A percentile compares a stretch with the other conserved stretches of the same genome.
These are phyloP conservation scores for Falcaria lacertinaria DNA, from an alignment of 2,888 invertebrate genomes.

Conservation along the genomic window DNA sequence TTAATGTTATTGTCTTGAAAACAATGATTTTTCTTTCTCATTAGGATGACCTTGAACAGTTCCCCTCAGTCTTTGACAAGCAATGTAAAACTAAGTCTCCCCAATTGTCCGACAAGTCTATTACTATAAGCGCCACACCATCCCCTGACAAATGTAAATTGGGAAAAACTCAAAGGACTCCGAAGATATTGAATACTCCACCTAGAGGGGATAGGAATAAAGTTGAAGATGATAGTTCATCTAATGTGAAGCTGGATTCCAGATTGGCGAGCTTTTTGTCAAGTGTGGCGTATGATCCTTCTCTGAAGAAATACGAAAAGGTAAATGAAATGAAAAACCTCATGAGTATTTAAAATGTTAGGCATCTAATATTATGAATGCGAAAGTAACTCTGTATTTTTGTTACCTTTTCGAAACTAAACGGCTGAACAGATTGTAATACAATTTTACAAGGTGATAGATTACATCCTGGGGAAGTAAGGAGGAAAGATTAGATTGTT, in stretches of 20 bases:
- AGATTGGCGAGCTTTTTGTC: slow-evolving; percentile 39
- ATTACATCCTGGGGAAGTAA: no score
- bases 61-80: slow-evolving; percentile 23
- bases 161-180: slow-evolving; percentile 11
- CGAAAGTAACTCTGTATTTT: no score
- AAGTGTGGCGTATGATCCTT: slow-evolving; percentile 34
- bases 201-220: slow-evolving; percentile 27
- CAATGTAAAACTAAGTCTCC: slow-evolving; percentile 24
- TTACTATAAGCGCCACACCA: slow-evolving; percentile 38
- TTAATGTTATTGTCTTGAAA: no score
- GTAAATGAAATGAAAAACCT: slow-evolving; percentile 21
- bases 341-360: background rate
- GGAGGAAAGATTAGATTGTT: no score
- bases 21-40: slow-evolving; percentile 2
- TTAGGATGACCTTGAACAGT: slow-evolving; percentile 38
- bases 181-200: slow-evolving; percentile 32
- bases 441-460: no score
- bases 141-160: slow-evolving; percentile 30
- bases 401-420: no score
- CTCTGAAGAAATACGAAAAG: slow-evolving; percentile 30
- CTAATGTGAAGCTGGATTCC: slow-evolving; percentile 42
- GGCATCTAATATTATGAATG: no score
- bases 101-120: slow-evolving; percentile 26
- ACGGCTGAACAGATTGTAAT: no score
- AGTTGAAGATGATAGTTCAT: slow-evolving; percentile 45